These are phyloP conservation scores for Leucoptera coffeella DNA, from an alignment of 2,888 invertebrate species.

Conservation along the genomic window DNA sequence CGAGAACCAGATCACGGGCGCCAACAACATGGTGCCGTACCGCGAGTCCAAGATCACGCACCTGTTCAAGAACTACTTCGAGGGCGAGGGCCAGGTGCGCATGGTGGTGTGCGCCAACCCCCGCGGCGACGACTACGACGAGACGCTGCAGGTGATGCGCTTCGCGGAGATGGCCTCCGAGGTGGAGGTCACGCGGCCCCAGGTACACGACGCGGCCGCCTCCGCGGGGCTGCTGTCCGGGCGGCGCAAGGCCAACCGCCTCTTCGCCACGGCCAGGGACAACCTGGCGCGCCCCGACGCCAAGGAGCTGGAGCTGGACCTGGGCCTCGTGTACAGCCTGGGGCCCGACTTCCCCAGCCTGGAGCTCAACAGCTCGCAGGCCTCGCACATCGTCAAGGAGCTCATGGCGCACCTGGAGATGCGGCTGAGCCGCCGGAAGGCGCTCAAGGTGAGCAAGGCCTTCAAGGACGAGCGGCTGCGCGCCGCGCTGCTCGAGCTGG, in stretches of 20 bases:
- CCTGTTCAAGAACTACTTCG: slow-evolving; percentile 95
- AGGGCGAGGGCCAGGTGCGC: slow-evolving; percentile 90
- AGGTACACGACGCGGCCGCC: slow-evolving; percentile 49
- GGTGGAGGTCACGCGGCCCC: slow-evolving; percentile 74
- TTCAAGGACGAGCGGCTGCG: slow-evolving; percentile 60
- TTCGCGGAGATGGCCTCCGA: slow-evolving; percentile 97
- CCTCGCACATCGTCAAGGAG: slow-evolving; percentile 57
- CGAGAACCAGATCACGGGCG: slow-evolving; percentile 74
- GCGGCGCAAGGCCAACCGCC: slow-evolving; percentile 69
- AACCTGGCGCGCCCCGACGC: slow-evolving; percentile 39
- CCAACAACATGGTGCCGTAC: slow-evolving; percentile 84
- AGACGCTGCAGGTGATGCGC: slow-evolving; percentile 93
- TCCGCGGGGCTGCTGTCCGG: slow-evolving; percentile 67
- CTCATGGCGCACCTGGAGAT: slow-evolving; percentile 64
- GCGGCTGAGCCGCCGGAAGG: slow-evolving; percentile 58
- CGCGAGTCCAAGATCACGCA: slow-evolving; percentile 91
- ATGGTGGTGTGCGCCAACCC: slow-evolving; percentile 99
- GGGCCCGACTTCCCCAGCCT: slow-evolving; percentile 72
- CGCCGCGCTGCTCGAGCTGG: slow-evolving; percentile 59
- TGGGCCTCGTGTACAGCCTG: slow-evolving; percentile 64
- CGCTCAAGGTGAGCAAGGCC: slow-evolving; percentile 58
- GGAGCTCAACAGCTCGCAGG: slow-evolving; percentile 60
- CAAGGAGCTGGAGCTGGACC: slow-evolving; percentile 53
- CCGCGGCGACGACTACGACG: slow-evolving; percentile 86
- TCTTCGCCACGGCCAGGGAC: slow-evolving; percentile 51